These are phyloP conservation scores for Octodon degus DNA, from an alignment of 2,113 vertebrate genomes.

Conservation along the genomic window DNA sequence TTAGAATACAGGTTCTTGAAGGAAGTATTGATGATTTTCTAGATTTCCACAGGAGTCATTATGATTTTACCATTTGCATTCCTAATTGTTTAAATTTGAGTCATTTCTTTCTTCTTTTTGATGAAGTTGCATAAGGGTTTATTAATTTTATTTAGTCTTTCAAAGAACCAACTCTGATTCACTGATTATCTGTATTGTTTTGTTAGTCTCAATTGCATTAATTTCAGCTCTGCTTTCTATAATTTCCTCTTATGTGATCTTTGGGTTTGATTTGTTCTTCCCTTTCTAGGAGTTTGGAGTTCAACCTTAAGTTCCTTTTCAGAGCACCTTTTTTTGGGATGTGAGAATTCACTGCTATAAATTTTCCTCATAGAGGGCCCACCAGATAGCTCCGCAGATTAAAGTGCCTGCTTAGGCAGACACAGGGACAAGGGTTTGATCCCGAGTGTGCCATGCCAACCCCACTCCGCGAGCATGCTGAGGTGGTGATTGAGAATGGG, in stretches of 20 bases:
- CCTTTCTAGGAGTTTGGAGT: background rate
- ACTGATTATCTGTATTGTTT: background rate
- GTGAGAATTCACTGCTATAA: background rate
- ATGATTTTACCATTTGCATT: background rate
- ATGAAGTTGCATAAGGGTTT: background rate
- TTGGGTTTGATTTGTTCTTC: background rate
- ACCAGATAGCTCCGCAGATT: no score
- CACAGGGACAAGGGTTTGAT: no score
- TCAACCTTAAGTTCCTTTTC: background rate
- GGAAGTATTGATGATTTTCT: background rate
- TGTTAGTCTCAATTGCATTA: background rate
- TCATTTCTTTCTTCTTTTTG: background rate
- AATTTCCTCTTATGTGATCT: background rate
- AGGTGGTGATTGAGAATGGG: no score
- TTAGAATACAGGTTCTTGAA: background rate
- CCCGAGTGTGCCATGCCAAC: no score
- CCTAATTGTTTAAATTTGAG: background rate
- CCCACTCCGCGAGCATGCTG: no score
- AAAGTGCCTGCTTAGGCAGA: no score
- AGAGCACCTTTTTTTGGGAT: background rate
- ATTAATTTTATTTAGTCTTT: background rate
- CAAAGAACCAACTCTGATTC: background rate
- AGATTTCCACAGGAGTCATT: background rate
- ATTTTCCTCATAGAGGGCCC: background rate
- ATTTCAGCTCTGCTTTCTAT: background rate